Base-by-base conservation (phyloP, 2,113 vertebrate species). In the Nothocercus julius region DNA sequence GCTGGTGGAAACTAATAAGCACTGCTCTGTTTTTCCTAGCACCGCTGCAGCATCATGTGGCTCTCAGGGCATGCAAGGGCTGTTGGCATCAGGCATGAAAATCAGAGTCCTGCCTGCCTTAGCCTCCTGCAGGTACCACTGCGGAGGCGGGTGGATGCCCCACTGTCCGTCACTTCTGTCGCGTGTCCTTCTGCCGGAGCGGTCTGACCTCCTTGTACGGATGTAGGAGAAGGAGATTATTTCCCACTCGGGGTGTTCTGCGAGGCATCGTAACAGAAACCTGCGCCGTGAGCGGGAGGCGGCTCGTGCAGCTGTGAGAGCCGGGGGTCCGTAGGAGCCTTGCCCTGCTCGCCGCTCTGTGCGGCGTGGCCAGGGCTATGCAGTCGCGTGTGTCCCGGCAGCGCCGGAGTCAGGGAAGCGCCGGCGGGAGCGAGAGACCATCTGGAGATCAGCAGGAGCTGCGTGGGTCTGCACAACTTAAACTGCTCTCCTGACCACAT, bases 401-500 rank as follows among this genome's bases (percentile, higher is more conserved):
- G 11, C 13, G 42, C 13, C 11, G 42, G 42, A 42, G 44, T 97
- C 97, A 98, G 51, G 61, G 83, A 74, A 93, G 91, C 87, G 40
- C 30, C 95, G 90, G 89, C 11, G 4, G 73, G 96, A 97, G 97
- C 97, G 97, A 96, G 88, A 95, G 97, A 89, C 91, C 96, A 96
- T 97, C 95, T 97, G 97, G 95, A 95, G 91, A 96, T 89, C 85
- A 80, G 82, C 95, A 91, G 7, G 24, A 93, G 95, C 96, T 94
- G 93, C 72, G 93, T 92, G 40, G 59, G 66, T 80, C 64, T 97
- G 67, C 85, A 34, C 66, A 88, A 70, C 80, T 93, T 72, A 97
- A 94, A 92, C 45, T 8, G 17, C 87, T 95, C 70, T 96, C 97
- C 93, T 95, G 91, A 95, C 81, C 95, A 95, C 16, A 32, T 93